Evolutionary conservation across 2,113 vertebrate genomes (phyloP).

Genomic region (Mustela nigripes): DNA sequence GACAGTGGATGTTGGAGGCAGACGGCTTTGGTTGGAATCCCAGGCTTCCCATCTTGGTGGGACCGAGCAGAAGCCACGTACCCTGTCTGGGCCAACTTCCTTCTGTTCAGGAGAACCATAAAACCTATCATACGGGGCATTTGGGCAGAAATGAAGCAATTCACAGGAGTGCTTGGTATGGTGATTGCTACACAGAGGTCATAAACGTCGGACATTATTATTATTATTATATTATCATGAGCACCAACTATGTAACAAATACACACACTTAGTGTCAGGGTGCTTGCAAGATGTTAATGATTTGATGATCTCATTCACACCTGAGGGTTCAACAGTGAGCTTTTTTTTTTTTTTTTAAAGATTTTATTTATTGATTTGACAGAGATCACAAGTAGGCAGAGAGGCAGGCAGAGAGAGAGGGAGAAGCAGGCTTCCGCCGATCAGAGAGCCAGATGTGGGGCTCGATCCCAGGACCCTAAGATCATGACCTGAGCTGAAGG

Average conservation of each 20-base stretch:
- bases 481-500: too few species aligned
- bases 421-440: too few species aligned
- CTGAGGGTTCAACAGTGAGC: not conserved
- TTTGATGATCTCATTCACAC: not conserved
- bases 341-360: too few species aligned
- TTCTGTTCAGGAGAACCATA: too few species aligned
- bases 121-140: not conserved
- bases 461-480: too few species aligned
- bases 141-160: not conserved
- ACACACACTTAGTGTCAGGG: not conserved
- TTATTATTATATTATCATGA: not conserved
- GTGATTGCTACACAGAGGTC: not conserved
- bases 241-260: not conserved
- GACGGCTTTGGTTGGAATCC: not conserved
- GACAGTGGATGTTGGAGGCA: not conserved
- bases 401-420: too few species aligned
- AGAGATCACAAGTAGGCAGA: too few species aligned
- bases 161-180: fast-evolving
- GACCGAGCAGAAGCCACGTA: not conserved
- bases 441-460: too few species aligned
- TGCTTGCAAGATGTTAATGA: not conserved
- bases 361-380: too few species aligned
- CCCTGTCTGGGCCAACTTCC: not conserved
- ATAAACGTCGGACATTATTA: not conserved
- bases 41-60: not conserved